A percentile compares a stretch with the other conserved stretches of the same genome.
These are phyloP conservation scores for Enteromius argenteus DNA, from an alignment of 2,797 vertebrate genomes.

Conservation along the genomic window DNA sequence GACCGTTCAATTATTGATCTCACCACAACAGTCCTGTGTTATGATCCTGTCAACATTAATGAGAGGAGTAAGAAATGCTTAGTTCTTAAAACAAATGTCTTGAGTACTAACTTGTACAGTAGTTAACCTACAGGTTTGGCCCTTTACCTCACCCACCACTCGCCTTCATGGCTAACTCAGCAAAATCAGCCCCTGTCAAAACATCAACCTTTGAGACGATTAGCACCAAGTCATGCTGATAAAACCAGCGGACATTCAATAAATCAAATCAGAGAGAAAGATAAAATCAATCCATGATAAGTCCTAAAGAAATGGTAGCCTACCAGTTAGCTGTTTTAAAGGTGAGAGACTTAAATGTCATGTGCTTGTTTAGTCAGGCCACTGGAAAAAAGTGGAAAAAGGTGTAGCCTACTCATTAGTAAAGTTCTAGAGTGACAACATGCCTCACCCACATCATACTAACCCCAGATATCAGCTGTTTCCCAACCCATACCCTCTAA, in stretches of 20 bases:
- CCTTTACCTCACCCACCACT: constrained; percentile 20
- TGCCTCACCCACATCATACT: constrained; percentile 5
- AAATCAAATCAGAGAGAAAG: constrained; percentile 60
- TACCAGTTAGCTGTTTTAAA: constrained; percentile 12
- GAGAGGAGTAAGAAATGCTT: not conserved
- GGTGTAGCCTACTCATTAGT: not conserved
- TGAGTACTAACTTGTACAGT: constrained; percentile 6
- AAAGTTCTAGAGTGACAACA: not conserved
- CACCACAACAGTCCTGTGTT: constrained; percentile 4
- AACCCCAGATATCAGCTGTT: not conserved
- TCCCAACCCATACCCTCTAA: not conserved
- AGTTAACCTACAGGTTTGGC: constrained; percentile 16
- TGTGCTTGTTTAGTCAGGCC: constrained; percentile 16
- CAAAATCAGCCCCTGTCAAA: constrained; percentile 52
- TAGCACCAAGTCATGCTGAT: constrained; percentile 78
- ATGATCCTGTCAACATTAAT: constrained; percentile 13
- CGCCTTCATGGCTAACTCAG: constrained; percentile 48
- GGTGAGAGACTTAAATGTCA: constrained; percentile 25
- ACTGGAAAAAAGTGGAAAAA: constrained; percentile 18
- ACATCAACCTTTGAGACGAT: constrained; percentile 79
- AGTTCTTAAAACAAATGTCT: not conserved
- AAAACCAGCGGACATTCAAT: constrained; percentile 66
- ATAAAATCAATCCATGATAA: constrained; percentile 57
- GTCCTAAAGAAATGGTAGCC: constrained; percentile 47
- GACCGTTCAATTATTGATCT: constrained; percentile 4